Evolutionary conservation across 1,140 invertebrate species (phyloP), one percentile per base, ranked within the genome.

Genomic region (Tenebrio molitor): DNA sequence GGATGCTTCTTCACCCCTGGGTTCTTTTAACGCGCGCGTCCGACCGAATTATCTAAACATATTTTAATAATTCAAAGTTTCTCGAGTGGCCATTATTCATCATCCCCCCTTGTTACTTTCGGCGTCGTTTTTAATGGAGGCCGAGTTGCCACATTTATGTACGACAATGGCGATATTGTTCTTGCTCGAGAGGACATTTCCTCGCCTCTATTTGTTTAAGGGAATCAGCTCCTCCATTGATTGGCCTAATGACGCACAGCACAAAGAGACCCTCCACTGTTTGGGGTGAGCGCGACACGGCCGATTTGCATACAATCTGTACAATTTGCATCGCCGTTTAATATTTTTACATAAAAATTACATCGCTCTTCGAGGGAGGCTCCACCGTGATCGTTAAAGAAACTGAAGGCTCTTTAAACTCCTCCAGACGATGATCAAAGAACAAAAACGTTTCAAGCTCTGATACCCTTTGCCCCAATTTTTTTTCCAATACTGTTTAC

Each of bases 311-410:
- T 58, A 8, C 50, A 58, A 58, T 29, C 21, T 58, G 50, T 58
- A 29, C 50, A 58, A 29, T 58, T 58, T 50, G 44, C 44, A 50
- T 50, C 19, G 44, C 19, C 44, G 44, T 21, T 50, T 50, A 50
- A 50, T 50, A 50, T n/a, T 50, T 50, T 50, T 50, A 50, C 44
- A 50, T 50, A 50, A 50, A 50, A 50, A 50, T 17, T 19, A 50
- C 44, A 50, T 50, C 44, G 23, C 0, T 50, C 44, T 21, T 50
- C 3, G 44, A 50, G 15, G 29, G 10, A 21, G 5, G 44, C 15
- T 50, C n/a, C 17, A 50, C n/a, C n/a, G n/a, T n/a, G n/a, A n/a
- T n/a, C n/a, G n/a, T n/a, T n/a, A n/a, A n/a, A n/a, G n/a, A n/a
- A n/a, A n/a, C n/a, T n/a, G n/a, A n/a, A n/a, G n/a, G n/a, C n/a